These are phyloP conservation scores for Dascillus cervinus DNA, from an alignment of 2,888 invertebrate genomes.

Conservation along the genomic window DNA sequence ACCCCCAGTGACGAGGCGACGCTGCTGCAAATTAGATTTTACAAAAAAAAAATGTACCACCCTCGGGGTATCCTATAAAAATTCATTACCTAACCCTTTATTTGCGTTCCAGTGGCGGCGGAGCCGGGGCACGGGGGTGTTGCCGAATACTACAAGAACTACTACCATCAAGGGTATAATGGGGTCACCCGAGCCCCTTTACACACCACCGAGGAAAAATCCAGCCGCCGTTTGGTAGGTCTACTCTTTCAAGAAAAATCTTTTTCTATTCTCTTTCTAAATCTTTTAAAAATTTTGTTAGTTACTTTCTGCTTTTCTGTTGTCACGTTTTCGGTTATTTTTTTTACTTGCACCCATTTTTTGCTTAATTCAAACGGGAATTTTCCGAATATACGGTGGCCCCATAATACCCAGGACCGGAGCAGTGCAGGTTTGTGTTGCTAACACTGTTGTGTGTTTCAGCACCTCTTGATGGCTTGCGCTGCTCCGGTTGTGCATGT, in stretches of 20 bases:
- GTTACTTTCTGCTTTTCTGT: neutral
- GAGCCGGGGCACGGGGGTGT: constrained; percentile 70
- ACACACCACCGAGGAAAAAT: constrained; percentile 56
- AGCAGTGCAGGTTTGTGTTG: constrained; percentile 23
- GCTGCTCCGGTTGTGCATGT: constrained; percentile 17
- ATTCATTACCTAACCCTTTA: constrained; percentile 21
- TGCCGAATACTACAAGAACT: constrained; percentile 83
- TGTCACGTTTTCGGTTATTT: constrained; percentile 6
- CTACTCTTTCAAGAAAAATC: constrained; percentile 25
- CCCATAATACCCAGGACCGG: constrained; percentile 31
- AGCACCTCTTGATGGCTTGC: constrained; percentile 7
- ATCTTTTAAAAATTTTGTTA: constrained; percentile 3
- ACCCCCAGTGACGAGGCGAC: constrained; percentile 44
- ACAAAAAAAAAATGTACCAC: too few species aligned
- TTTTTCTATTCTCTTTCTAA: constrained; percentile 13
- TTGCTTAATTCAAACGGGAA: constrained; percentile 3
- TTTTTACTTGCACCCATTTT: neutral
- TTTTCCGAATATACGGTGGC: constrained; percentile 25
- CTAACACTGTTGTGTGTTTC: constrained; percentile 1
- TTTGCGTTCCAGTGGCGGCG: constrained; percentile 69
- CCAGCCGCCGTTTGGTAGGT: constrained; percentile 65
- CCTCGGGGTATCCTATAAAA: constrained; percentile 13
- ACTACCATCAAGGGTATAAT: constrained; percentile 62
- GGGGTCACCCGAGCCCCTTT: constrained; percentile 49
- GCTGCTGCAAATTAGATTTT: constrained; percentile 32